These are phyloP conservation scores for Nebria ingens DNA, from an alignment of 1,140 invertebrate species.

Conservation along the genomic window DNA sequence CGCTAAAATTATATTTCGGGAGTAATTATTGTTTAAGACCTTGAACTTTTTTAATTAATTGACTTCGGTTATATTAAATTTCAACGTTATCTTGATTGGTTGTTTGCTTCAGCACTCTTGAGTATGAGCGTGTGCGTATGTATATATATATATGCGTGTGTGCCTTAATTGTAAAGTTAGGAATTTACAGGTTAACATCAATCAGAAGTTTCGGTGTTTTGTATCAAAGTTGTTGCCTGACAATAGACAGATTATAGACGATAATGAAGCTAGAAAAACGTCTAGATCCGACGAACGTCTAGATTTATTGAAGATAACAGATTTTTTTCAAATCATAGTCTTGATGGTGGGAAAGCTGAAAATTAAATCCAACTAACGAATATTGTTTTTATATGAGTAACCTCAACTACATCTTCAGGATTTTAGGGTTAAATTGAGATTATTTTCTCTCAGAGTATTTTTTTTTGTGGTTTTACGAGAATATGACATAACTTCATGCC, in stretches of 20 bases:
- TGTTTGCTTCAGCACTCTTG: background rate
- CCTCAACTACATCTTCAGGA: too few species aligned
- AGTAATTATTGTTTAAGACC: background rate
- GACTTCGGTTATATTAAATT: slow-evolving; percentile 3
- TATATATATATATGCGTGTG: background rate
- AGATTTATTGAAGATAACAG: too few species aligned
- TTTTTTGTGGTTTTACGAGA: too few species aligned
- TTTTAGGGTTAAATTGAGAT: too few species aligned
- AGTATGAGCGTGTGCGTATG: too few species aligned
- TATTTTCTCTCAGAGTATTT: too few species aligned
- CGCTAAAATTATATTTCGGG: background rate
- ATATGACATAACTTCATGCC: too few species aligned
- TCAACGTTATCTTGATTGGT: slow-evolving; percentile 4
- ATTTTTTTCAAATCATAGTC: too few species aligned
- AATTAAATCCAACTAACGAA: too few species aligned
- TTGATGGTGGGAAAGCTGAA: too few species aligned
- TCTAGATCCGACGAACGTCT: too few species aligned
- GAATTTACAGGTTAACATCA: background rate
- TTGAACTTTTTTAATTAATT: slow-evolving; percentile 7
- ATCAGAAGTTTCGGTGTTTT: background rate
- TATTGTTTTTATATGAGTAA: too few species aligned
- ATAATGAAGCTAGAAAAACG: background rate
- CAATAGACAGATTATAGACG: slow-evolving; percentile 1
- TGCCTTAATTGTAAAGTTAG: background rate
- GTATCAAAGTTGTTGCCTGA: background rate